Base-by-base conservation (phyloP, 2,113 vertebrate species). In the Arenaria interpres region DNA sequence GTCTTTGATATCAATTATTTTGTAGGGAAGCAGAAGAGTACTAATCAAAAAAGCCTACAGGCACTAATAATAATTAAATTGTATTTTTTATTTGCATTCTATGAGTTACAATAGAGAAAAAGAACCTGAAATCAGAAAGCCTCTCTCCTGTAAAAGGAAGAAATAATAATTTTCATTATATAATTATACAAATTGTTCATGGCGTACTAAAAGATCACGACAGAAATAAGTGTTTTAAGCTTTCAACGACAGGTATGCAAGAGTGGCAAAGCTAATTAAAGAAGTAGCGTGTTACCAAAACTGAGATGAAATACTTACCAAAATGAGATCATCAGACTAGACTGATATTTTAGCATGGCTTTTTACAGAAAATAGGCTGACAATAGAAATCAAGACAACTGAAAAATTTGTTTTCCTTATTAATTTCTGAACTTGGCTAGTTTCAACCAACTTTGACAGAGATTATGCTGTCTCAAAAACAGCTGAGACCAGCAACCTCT, bases 271-370 rank as follows among this genome's bases (percentile, higher is more conserved):
- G 33, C 4, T 16, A 18, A 74, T 48, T 39, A 43, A 89, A 75
- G 19, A n/a, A 24, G 17, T 0, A 4, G 25, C 0, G 0, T 12
- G 16, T 35, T 45, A 67, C 21, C 30, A 59, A 69, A 84, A 89
- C 33, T 10, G 25, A 1, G 2, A 48, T 2, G 2, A 85, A 89
- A 66, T 43, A 57, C 25, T 54, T 30, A 50, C 2, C 1, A 6
- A 83, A 87, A 60, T n/a, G n/a, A 25, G 10, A 35, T 66, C 15
- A 22, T 45, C 46, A 50, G 25, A 51, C 41, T 10, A 50, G 20
- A 13, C 35, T 46, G 22, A 16, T 50, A 66, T 39, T 62, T 62
- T 62, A 91, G 46, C n/a, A 63, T 0, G 0, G 37, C 20, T 57
- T 91, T 76, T 35, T 50, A 39, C 6, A 57, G 14, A 71, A 85